Base-by-base conservation (phyloP, 2,797 vertebrate species). In the Liasis olivaceus region DNA sequence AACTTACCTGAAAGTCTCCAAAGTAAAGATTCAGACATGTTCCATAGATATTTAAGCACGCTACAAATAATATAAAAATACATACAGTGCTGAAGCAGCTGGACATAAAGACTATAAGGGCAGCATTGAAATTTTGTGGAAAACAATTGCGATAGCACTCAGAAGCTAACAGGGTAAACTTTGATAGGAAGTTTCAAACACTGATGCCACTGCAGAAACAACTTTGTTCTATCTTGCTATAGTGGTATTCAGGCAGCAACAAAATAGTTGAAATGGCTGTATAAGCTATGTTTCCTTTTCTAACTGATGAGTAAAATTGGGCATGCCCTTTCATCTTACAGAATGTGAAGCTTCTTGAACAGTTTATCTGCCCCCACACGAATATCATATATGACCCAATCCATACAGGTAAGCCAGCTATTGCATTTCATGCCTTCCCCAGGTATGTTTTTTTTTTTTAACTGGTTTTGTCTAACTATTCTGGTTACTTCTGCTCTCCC, bases 261-360 rank as follows among this genome's bases (percentile, higher is more conserved):
- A 24, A 87, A 87, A 87, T 4, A 88, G 8, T 63, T 64, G 13
- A 12, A 58, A 11, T 77, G 5, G 6, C 59, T 8, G 20, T 26
- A 6, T 89, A 31, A 58, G 12, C n/a, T 24, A 28, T 60, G 31
- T 59, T 69, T 72, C 63, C 63, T 72, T 69, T 72, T 91, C 54
- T 72, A 66, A 36, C 56, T 31, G 42, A 42, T 77, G 36, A 77
- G 26, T 87, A 87, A 89, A 85, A 85, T 77, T 59, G 60, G 31
- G 24, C 54, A 31, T 59, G n/a, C 24, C 20, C 26, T 72, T 64
- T 92, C 4, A 64, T n/a, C 56, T 86, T 8, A 0, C 95, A 99
- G 99, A 99, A 99, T 0, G 98, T 99, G 88, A 99, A 98, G 92
- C 96, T 99, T 66, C 95, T 99, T 95, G 96, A 98, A 93, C 99